Evolutionary conservation across 2,113 vertebrate genomes (phyloP).

Genomic region (Oryzias melastigma): DNA sequence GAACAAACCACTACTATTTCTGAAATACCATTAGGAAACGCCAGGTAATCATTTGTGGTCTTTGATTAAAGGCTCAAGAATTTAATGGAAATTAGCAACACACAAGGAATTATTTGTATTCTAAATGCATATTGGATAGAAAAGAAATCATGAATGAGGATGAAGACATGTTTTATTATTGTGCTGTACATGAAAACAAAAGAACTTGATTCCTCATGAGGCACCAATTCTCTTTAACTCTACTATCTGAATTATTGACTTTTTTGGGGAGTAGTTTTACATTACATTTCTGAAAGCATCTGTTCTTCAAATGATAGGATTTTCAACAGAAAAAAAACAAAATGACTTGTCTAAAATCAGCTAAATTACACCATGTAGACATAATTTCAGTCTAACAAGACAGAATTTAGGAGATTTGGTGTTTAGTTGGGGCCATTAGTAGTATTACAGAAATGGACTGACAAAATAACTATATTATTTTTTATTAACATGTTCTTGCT

Average conservation of each 20-base stretch:
- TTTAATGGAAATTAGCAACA: neutral
- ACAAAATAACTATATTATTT: too few relatives aligned
- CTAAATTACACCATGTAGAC: too few relatives aligned
- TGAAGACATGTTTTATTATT: conserved; percentile 11
- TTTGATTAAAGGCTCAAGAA: conserved; percentile 2
- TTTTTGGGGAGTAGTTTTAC: neutral
- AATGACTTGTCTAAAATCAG: too few relatives aligned
- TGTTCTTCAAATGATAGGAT: too few relatives aligned
- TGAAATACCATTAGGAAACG: neutral
- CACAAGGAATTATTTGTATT: neutral
- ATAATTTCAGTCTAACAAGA: too few relatives aligned
- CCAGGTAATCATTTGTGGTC: too few relatives aligned
- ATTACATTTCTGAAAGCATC: neutral
- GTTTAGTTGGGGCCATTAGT: too few relatives aligned
- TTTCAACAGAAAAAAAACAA: too few relatives aligned
- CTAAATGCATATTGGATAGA: conserved; percentile 3
- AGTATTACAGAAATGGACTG: too few relatives aligned
- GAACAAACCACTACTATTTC: neutral
- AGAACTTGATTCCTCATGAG: neutral
- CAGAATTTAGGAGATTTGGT: too few relatives aligned
- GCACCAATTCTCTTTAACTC: neutral
- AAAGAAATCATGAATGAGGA: conserved; percentile 1
- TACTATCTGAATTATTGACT: neutral
- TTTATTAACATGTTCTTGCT: too few relatives aligned
- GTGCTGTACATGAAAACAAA: conserved; percentile 4